Evolutionary conservation across 2,797 vertebrate species (phyloP), one percentile per base, ranked within the genome.

Genomic region (Sylvilagus floridanus): DNA sequence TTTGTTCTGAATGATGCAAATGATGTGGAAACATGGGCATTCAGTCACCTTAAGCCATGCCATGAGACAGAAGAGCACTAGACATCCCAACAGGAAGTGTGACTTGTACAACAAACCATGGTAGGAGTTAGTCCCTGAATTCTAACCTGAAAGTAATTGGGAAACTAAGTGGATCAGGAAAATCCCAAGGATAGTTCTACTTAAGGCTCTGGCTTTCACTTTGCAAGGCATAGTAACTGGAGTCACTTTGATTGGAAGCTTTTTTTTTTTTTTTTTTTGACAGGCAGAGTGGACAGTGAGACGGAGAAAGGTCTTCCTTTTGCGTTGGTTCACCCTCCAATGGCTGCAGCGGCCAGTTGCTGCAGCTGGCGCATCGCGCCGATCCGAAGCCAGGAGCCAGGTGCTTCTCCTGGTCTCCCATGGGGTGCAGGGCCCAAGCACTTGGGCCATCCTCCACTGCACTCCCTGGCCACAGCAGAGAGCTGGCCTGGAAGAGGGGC

Each of bases 181-280:
- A 88, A 75, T n/a, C 19, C 81, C 47, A 84, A 71, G 28, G 60
- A 14, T 12, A 47, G 6, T 52, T 65, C 13, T 37, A 62, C 65
- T 82, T 47, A 62, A 87, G 81, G 88, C 24, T 81, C 16, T 73
- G 30, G 62, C 7, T n/a, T 86, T 91, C 42, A 47, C 79, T 89
- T 54, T 22, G 65, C 30, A 19, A 92, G 57, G 14, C 63, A 24
- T 16, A 60, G n/a, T 17, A 17, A 60, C 68, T 47, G 60, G 90
- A 87, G 72, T 93, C 72, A 57, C 1, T 62, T 65, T 89, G 54
- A 37, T 7, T 16, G 66, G 82, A 78, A 90, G 66, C 4, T n/a
- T n/a, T n/a, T n/a, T n/a, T n/a, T n/a, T n/a, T n/a, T n/a, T n/a
- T n/a, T n/a, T n/a, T n/a, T n/a, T n/a, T n/a, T n/a, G n/a, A n/a